phyloP scores from a whole-genome alignment of 1,140 invertebrate species.

The Yoshiicerus persimilis region DNA sequence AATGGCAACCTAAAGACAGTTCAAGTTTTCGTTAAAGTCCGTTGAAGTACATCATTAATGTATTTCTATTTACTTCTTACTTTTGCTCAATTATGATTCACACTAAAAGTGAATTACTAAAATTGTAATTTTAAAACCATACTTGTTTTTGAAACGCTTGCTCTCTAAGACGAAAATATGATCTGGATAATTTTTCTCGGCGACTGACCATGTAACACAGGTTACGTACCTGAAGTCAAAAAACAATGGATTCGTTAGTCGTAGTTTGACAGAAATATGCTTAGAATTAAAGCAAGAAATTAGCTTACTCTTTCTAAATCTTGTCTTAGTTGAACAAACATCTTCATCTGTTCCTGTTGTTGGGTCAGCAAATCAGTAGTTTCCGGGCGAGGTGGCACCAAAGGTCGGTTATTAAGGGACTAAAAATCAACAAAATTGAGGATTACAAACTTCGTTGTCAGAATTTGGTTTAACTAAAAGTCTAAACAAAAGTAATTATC shows the following conservation, averaged over 20 bases:
- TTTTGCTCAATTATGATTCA: too few relatives aligned
- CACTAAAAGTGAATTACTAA: too few relatives aligned
- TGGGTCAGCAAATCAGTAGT: slow-evolving; percentile 71
- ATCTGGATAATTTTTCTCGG: slow-evolving; percentile 85
- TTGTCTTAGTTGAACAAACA: slow-evolving; percentile 91
- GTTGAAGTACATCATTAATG: too few relatives aligned
- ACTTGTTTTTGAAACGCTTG: slow-evolving; percentile 89
- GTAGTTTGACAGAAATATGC: not conserved
- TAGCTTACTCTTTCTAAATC: slow-evolving; percentile 80
- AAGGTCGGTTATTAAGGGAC: slow-evolving; percentile 80
- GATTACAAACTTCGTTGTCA: too few relatives aligned
- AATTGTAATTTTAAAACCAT: not conserved
- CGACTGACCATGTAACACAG: slow-evolving; percentile 96
- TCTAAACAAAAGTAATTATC: not conserved
- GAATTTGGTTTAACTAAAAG: not conserved
- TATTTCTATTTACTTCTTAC: too few relatives aligned
- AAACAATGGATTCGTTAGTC: slow-evolving; percentile 48
- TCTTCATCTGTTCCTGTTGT: slow-evolving; percentile 79
- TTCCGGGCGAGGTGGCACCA: slow-evolving; percentile 81
- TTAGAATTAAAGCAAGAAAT: not conserved
- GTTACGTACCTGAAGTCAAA: slow-evolving; percentile 71
- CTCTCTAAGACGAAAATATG: slow-evolving; percentile 81
- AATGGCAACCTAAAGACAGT: slow-evolving; percentile 33
- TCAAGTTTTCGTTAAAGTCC: too few relatives aligned
- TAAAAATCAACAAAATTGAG: slow-evolving; percentile 54